Percentiles rank a stretch among this genome's conserved stretches.
phyloP scores from a whole-genome alignment of 2,113 vertebrate species.

The Tachuris rubrigastra region DNA sequence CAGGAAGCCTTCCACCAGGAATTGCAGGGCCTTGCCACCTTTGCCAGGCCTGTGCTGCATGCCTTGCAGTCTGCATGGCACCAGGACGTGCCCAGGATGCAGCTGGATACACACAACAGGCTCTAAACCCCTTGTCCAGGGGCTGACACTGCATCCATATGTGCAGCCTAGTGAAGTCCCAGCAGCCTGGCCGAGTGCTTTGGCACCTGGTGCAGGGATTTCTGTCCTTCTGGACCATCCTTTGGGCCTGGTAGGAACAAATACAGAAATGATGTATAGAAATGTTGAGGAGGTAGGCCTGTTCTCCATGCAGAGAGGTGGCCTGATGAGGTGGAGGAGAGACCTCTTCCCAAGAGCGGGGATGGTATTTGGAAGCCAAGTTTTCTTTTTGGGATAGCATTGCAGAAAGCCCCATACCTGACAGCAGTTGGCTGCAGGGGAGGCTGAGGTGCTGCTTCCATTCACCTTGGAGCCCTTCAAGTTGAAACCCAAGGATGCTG shows the following conservation, averaged over 20 bases:
- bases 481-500: not conserved
- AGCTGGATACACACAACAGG: not conserved
- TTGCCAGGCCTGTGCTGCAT: not conserved
- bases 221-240: not conserved
- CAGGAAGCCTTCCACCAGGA: not conserved
- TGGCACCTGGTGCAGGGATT: not conserved
- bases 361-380: not conserved
- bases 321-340: not conserved
- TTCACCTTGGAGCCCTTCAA: not conserved
- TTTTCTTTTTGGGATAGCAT: not conserved
- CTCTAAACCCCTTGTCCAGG: not conserved
- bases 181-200: not conserved
- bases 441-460: not conserved
- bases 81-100: accelerated
- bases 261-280: not conserved
- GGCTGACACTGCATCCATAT: not conserved
- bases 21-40: not conserved
- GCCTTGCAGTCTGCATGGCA: accelerated
- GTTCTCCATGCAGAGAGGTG: not conserved
- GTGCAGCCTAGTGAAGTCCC: not conserved
- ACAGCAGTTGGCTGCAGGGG: not conserved
- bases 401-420: not conserved
- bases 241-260: not conserved
- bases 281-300: not conserved
- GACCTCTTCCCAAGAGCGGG: not conserved